A percentile compares a stretch with the other conserved stretches of the same genome.
Evolutionary conservation across 1,140 invertebrate species (phyloP).

Genomic region (Drosophila eugracilis): DNA sequence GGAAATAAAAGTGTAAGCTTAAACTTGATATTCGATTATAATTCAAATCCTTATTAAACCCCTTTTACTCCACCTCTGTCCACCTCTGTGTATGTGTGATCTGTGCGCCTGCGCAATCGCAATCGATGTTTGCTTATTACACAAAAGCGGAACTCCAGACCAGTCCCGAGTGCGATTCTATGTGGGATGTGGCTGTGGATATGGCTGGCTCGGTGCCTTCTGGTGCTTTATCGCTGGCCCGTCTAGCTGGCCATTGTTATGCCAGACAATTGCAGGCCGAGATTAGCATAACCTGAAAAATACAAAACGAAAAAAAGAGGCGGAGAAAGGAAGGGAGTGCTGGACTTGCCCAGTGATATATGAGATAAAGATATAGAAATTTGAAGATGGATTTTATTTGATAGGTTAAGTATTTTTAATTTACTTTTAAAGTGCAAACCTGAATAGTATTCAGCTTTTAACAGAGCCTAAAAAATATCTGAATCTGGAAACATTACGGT

Average conservation of each 20-base stretch:
- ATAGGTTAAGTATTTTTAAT: no score
- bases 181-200: slow-evolving; percentile 32
- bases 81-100: slow-evolving; percentile 11
- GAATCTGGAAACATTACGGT: no score
- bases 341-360: slow-evolving; percentile 1
- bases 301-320: slow-evolving; percentile 2
- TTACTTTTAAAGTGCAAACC: no score
- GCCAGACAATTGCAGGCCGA: slow-evolving; percentile 51
- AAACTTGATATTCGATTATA: no score
- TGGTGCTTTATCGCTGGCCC: slow-evolving; percentile 35
- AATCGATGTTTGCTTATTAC: slow-evolving; percentile 59
- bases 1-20: no score
- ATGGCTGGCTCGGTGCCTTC: background rate
- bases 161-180: slow-evolving; percentile 35
- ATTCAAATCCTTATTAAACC: background rate
- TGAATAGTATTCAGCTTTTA: no score
- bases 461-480: no score
- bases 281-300: slow-evolving; percentile 56
- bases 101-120: slow-evolving; percentile 47
- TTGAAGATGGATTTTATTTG: slow-evolving; percentile 7
- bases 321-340: slow-evolving; percentile 28
- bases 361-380: slow-evolving; percentile 2
- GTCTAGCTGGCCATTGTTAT: slow-evolving; percentile 49
- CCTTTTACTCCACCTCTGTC: background rate
- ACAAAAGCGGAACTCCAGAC: slow-evolving; percentile 75